These are phyloP conservation scores for Sminthopsis crassicaudata DNA, from an alignment of 2,113 vertebrate species.

Conservation along the genomic window DNA sequence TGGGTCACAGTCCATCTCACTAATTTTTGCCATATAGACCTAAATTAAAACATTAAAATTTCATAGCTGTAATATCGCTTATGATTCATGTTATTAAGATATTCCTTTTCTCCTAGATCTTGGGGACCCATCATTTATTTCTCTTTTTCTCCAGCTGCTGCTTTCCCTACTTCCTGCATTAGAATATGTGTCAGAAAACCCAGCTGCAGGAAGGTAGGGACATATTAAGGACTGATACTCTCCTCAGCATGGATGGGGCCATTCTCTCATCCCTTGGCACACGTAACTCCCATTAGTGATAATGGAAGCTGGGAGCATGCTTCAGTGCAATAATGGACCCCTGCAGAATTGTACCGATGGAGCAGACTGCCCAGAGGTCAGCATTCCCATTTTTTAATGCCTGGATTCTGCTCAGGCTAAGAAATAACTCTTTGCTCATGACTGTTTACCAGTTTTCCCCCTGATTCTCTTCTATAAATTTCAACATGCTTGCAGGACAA, in stretches of 20 bases:
- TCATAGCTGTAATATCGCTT: constrained; percentile 74
- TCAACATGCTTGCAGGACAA: constrained; percentile 39
- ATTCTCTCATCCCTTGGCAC: not conserved
- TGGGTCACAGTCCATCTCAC: constrained; percentile 57
- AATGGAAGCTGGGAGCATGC: not conserved
- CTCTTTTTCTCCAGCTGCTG: constrained; percentile 59
- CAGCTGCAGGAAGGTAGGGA: not conserved
- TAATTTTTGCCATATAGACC: constrained; percentile 63
- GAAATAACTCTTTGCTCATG: constrained; percentile 16
- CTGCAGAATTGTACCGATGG: constrained; percentile 27
- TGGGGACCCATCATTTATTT: constrained; percentile 44
- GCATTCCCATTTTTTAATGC: constrained; percentile 51
- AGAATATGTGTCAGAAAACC: constrained; percentile 28
- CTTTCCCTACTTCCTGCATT: constrained; percentile 40
- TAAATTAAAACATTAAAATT: constrained; percentile 79
- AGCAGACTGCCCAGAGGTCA: constrained; percentile 27
- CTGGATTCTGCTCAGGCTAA: constrained; percentile 53
- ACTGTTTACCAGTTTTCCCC: constrained; percentile 10
- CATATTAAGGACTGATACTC: not conserved
- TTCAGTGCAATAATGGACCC: not conserved
- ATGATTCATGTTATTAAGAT: constrained; percentile 75
- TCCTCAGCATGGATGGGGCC: not conserved
- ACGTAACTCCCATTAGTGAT: not conserved
- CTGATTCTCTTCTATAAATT: constrained; percentile 50
- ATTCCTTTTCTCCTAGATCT: constrained; percentile 69